A percentile compares a stretch with the other conserved stretches of the same genome.
Conservation (phyloP, 2,888 invertebrate species). For the Amiota mariae region DNA sequence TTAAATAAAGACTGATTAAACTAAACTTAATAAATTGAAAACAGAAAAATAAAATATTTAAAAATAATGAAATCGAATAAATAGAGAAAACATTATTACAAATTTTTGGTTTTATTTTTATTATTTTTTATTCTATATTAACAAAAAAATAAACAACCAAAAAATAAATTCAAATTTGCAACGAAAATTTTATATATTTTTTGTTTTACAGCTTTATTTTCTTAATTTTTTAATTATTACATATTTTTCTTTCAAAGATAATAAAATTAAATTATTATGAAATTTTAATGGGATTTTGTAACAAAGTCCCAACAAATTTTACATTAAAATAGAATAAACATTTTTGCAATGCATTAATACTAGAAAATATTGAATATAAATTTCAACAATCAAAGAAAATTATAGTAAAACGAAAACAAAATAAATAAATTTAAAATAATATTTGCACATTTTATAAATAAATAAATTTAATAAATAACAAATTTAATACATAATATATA, state of each 20-base stretch:
- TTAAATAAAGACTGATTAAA: slow-evolving; percentile 24
- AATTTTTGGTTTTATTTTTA: neutral
- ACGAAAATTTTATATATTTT: neutral
- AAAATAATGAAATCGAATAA: slow-evolving; percentile 13
- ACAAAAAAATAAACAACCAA: no score
- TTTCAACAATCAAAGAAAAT: slow-evolving; percentile 25
- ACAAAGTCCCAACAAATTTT: neutral
- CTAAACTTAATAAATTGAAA: slow-evolving; percentile 22
- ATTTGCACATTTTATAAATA: slow-evolving; percentile 12
- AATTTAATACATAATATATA: slow-evolving; percentile 12
- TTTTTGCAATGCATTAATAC: slow-evolving; percentile 41
- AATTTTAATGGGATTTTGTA: no score
- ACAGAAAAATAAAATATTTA: slow-evolving; percentile 42
- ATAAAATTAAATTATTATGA: no score
- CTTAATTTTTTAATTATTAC: no score
- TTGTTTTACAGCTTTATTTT: no score
- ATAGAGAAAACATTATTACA: neutral
- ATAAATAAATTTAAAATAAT: slow-evolving; percentile 33
- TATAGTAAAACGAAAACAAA: slow-evolving; percentile 32
- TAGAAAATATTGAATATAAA: slow-evolving; percentile 49
- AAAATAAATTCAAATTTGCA: neutral
- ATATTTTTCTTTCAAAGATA: no score
- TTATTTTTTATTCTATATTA: neutral
- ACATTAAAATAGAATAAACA: slow-evolving; percentile 38
- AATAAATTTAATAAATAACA: slow-evolving; percentile 22